Conservation (phyloP, 1,140 invertebrate genomes). For the Eulimnadia texana region DNA sequence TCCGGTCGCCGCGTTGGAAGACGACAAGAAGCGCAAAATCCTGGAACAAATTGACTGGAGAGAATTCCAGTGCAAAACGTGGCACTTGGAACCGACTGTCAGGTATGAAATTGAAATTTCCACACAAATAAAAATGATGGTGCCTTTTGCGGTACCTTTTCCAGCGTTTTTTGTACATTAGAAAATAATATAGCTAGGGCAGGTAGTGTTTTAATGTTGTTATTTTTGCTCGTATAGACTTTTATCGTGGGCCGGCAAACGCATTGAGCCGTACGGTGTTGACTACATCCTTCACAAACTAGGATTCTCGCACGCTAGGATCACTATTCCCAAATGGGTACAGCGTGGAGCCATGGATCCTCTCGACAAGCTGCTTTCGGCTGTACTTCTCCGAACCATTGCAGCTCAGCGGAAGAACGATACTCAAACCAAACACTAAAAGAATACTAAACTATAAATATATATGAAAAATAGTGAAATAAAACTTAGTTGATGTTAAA, state of each 20-base stretch:
- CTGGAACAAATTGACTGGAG: slow-evolving; percentile 67
- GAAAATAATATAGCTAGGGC: not conserved
- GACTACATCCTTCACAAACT: slow-evolving; percentile 94
- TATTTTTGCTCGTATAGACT: too few species aligned
- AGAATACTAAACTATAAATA: too few species aligned
- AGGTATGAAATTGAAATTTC: too few species aligned
- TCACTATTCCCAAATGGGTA: slow-evolving; percentile 98
- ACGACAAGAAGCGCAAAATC: slow-evolving; percentile 11
- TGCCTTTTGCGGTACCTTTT: too few species aligned
- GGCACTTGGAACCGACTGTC: slow-evolving; percentile 95
- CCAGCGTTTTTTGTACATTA: slow-evolving; percentile 22
- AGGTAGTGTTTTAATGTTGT: not conserved
- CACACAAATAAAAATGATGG: slow-evolving; percentile 24
- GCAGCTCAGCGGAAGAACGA: slow-evolving; percentile 18
- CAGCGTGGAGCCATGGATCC: slow-evolving; percentile 95
- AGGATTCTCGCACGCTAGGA: slow-evolving; percentile 89
- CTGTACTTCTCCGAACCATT: slow-evolving; percentile 32
- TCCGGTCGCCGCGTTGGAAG: slow-evolving; percentile 5
- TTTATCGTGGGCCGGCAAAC: slow-evolving; percentile 87
- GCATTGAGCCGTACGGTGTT: slow-evolving; percentile 91
- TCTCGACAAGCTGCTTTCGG: slow-evolving; percentile 58
- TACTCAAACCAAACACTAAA: not conserved
- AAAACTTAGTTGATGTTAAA: too few species aligned
- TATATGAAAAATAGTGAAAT: too few species aligned
- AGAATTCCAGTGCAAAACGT: slow-evolving; percentile 85